Evolutionary conservation across 2,113 vertebrate species (phyloP).

Genomic region (Brachionichthys hirsutus): DNA sequence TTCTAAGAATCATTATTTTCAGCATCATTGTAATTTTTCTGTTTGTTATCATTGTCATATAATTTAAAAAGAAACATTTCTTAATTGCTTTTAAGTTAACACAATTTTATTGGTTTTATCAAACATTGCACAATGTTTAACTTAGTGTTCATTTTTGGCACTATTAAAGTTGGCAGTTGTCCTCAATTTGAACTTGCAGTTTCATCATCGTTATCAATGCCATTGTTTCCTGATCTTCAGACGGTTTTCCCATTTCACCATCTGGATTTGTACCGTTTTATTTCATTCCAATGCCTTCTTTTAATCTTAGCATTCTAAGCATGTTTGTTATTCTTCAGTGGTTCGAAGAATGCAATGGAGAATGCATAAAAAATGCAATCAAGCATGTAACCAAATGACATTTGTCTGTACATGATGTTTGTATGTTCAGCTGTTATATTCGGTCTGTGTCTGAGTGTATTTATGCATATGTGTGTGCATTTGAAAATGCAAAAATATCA

Average conservation of each 20-base stretch:
- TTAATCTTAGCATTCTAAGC: conserved; percentile 66
- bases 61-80: too few relatives aligned
- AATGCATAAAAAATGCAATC: conserved; percentile 59
- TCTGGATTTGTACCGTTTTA: conserved; percentile 18
- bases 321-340: conserved; percentile 68
- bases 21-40: neutral
- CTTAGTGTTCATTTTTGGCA: neutral
- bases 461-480: conserved; percentile 55
- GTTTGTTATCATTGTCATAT: neutral
- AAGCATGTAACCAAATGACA: conserved; percentile 67
- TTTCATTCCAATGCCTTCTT: conserved; percentile 43
- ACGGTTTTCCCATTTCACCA: conserved; percentile 7
- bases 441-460: conserved; percentile 53
- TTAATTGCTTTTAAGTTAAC: neutral
- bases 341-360: conserved; percentile 66
- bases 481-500: conserved; percentile 51
- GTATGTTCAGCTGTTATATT: conserved; percentile 61
- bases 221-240: conserved; percentile 4
- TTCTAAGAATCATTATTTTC: neutral
- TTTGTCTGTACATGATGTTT: conserved; percentile 63
- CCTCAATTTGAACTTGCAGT: neutral
- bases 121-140: neutral
- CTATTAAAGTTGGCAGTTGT: neutral
- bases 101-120: neutral
- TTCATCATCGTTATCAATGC: conserved; percentile 1